Evolutionary conservation across 2,888 invertebrate species (phyloP).

Genomic region (Agonopterix heracliana): DNA sequence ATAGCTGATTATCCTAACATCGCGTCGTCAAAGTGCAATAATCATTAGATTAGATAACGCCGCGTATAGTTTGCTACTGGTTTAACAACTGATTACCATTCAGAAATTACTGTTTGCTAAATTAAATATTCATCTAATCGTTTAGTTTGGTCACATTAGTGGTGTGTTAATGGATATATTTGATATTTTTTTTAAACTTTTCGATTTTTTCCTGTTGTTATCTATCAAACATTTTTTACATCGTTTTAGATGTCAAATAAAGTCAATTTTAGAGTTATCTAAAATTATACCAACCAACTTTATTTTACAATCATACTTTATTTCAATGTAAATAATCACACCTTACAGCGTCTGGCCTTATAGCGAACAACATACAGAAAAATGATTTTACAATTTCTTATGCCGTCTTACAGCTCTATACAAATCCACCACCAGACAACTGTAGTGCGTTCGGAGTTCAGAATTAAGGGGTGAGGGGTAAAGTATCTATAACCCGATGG

Average conservation of each 20-base stretch:
- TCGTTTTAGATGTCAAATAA: too few species aligned
- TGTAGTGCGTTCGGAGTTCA: conserved; percentile 42
- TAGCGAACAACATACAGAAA: too few species aligned
- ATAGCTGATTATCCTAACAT: neutral
- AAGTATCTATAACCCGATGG: conserved; percentile 67
- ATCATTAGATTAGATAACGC: conserved; percentile 40
- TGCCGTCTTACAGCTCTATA: conserved; percentile 30
- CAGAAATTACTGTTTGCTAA: conserved; percentile 10
- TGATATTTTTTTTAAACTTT: too few species aligned
- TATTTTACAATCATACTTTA: too few species aligned
- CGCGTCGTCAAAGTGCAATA: conserved; percentile 22
- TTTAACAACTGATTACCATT: conserved; percentile 21
- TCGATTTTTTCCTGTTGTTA: too few species aligned
- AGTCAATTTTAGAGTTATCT: too few species aligned
- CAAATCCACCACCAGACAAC: conserved; percentile 4
- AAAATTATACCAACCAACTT: too few species aligned
- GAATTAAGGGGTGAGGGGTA: conserved; percentile 39
- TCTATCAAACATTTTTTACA: too few species aligned
- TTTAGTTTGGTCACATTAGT: conserved; percentile 1
- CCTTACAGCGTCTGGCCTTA: too few species aligned
- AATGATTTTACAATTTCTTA: too few species aligned
- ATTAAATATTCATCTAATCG: conserved; percentile 1
- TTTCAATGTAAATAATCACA: too few species aligned
- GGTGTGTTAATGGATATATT: too few species aligned
- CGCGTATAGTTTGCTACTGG: conserved; percentile 26